phyloP scores from a whole-genome alignment of 2,113 vertebrate genomes.

The Regulus satrapa region DNA sequence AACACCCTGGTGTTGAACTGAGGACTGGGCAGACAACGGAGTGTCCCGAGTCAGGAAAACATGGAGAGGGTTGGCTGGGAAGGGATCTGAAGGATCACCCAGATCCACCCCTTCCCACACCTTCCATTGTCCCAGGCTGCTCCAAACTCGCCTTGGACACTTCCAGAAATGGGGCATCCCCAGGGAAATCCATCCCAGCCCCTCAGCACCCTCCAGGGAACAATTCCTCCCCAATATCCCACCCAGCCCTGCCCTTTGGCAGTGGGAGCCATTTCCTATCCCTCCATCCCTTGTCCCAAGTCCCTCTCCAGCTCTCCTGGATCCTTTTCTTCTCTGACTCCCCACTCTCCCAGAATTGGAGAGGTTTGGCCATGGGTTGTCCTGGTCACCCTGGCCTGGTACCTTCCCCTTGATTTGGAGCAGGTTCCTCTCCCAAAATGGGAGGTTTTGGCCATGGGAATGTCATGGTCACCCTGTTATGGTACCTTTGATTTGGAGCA shows the following conservation, averaged over 20 bases:
- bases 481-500: not conserved
- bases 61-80: not conserved
- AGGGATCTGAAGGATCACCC: not conserved
- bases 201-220: not conserved
- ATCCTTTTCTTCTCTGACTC: not conserved
- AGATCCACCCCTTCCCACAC: not conserved
- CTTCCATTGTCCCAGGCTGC: rapidly evolving
- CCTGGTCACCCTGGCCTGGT: too few relatives aligned
- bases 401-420: not conserved
- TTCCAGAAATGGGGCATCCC: not conserved
- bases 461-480: too few relatives aligned
- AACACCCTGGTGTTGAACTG: not conserved
- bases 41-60: rapidly evolving
- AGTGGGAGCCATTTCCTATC: not conserved
- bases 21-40: not conserved
- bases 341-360: not conserved
- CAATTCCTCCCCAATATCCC: not conserved
- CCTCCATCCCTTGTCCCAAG: not conserved
- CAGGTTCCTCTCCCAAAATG: not conserved
- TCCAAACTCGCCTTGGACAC: not conserved
- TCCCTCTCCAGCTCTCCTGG: not conserved
- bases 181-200: not conserved
- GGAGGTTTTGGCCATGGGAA: too few relatives aligned
- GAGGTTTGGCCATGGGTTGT: not conserved
- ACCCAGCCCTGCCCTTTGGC: rapidly evolving